Evolutionary conservation across 2,113 vertebrate genomes (phyloP).

Genomic region (Paraplagusia blochii): DNA sequence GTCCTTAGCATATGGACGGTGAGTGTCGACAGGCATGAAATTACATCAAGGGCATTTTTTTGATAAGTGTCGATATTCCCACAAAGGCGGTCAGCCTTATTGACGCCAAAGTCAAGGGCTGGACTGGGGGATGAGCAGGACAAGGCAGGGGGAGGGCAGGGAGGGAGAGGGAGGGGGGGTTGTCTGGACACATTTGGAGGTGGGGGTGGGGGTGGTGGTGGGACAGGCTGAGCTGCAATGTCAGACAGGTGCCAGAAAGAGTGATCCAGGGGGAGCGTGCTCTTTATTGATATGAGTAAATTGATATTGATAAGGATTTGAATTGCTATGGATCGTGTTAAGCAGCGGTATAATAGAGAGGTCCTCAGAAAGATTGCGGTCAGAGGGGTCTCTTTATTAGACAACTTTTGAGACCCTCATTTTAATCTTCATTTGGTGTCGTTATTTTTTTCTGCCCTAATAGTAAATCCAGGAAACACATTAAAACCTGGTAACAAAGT

Average conservation of each 20-base stretch:
- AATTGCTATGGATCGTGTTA: constrained; percentile 82
- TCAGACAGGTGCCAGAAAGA: constrained; percentile 75
- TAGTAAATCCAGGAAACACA: constrained; percentile 5
- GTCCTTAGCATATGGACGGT: constrained; percentile 80
- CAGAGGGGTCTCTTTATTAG: constrained; percentile 68
- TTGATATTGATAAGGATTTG: constrained; percentile 97
- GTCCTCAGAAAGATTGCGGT: constrained; percentile 71
- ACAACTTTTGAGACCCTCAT: constrained; percentile 37
- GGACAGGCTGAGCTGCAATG: constrained; percentile 62
- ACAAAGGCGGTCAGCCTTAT: constrained; percentile 83
- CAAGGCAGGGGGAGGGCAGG: no score
- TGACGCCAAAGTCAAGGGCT: constrained; percentile 81
- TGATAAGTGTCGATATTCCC: constrained; percentile 92
- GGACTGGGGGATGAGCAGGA: no score
- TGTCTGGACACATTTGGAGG: constrained; percentile 71
- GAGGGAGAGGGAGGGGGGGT: constrained; percentile 51
- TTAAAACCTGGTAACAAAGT: not conserved
- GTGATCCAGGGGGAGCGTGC: constrained; percentile 81
- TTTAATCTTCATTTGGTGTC: constrained; percentile 24
- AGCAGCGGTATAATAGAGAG: constrained; percentile 82
- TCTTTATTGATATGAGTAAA: constrained; percentile 98
- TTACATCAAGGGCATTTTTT: constrained; percentile 97
- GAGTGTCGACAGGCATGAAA: constrained; percentile 88
- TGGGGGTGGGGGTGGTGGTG: constrained; percentile 67
- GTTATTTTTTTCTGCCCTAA: not conserved